These are phyloP conservation scores for Acanthis flammea DNA, from an alignment of 2,797 vertebrate species.

Conservation along the genomic window DNA sequence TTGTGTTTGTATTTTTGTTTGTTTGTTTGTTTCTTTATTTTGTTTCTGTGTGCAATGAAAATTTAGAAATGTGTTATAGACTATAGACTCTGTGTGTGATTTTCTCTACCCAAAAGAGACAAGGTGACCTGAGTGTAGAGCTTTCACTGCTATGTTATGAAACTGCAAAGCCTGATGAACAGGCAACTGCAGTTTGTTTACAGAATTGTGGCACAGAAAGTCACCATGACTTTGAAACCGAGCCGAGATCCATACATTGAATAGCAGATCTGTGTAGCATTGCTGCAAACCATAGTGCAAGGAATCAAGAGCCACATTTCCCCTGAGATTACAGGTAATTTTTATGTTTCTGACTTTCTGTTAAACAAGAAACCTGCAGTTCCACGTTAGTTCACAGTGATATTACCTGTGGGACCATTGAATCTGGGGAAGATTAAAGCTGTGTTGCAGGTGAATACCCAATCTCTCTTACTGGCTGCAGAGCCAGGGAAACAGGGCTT, in stretches of 20 bases:
- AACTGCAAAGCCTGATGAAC: background rate
- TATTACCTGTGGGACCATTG: background rate
- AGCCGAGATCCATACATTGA: background rate
- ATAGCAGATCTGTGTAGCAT: background rate
- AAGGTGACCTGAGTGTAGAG: background rate
- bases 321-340: background rate
- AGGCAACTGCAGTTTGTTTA: background rate
- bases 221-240: background rate
- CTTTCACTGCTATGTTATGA: background rate
- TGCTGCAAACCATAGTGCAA: background rate
- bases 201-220: background rate
- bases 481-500: background rate
- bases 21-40: background rate
- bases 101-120: background rate
- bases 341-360: background rate
- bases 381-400: background rate
- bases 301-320: background rate
- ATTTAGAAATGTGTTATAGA: background rate
- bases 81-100: background rate
- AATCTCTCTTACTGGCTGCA: background rate
- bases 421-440: background rate
- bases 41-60: background rate
- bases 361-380: background rate
- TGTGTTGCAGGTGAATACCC: background rate
- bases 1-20: no score